Evolutionary conservation across 1,140 invertebrate genomes (phyloP), one percentile per base, ranked within the genome.

Genomic region (Formica exsecta): DNA sequence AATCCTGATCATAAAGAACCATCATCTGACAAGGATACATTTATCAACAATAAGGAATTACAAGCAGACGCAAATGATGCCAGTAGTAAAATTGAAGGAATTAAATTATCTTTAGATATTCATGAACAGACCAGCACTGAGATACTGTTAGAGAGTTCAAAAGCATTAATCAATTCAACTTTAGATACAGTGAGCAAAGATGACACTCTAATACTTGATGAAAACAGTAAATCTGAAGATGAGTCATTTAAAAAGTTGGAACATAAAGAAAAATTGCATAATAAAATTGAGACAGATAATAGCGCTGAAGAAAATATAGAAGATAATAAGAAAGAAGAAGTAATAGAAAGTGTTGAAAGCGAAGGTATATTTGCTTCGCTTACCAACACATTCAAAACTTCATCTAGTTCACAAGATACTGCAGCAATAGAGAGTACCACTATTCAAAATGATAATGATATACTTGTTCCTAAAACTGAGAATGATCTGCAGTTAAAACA

Each of bases 351-450:
- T 3, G 22, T 32, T 13, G 36, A 81, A 73, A 61, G n/a, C 9
- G 54, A 61, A 5, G 25, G 68, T 73, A 83, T 83, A 83, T 61
- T 83, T 74, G 79, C 68, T 4, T 74, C 79, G 2, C 3, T 83
- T 41, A 73, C 79, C 3, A 74, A 73, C 16, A 83, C 54, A 5
- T 83, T 83, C 7, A 59, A 73, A 3, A 81, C 71, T 6, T 81
- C 71, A 38, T 71, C 79, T 19, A 48, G 2, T 29, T 74, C 29
- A 1, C 13, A 29, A n/a, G 68, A 48, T 22, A 62, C n/a, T 61
- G 51, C 16, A 13, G 3, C 29, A 19, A 29, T 54, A 19, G 54
- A 74, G 13, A 44, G 25, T 16, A 57, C 32, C 7, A 57, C 13
- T 62, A 48, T 13, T 74, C 38, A 32, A 74, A 74, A 25, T 32